phyloP scores from a whole-genome alignment of 2,888 invertebrate species.

The Bombyx huttoni region DNA sequence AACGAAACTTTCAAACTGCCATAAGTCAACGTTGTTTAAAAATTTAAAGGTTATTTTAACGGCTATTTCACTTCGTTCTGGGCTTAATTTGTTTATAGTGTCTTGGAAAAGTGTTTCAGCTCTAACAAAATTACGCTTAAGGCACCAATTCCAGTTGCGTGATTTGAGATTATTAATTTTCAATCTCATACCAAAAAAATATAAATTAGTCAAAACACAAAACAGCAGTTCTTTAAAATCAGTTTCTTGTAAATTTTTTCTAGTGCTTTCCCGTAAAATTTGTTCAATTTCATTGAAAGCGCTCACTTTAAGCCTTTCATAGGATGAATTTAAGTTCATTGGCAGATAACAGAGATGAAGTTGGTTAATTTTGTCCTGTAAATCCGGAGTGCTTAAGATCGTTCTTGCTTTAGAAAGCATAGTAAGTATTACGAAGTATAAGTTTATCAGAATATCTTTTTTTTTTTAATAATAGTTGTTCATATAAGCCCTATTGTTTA shows the following conservation, averaged over 20 bases:
- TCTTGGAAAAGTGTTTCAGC: constrained; percentile 34
- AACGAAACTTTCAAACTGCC: constrained; percentile 41
- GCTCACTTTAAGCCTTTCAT: constrained; percentile 21
- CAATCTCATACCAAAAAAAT: constrained; percentile 43
- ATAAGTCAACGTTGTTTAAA: constrained; percentile 27
- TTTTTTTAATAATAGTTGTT: too few relatives aligned
- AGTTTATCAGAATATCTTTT: too few relatives aligned
- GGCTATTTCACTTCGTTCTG: constrained; percentile 31
- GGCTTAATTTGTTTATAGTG: constrained; percentile 30
- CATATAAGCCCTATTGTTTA: too few relatives aligned
- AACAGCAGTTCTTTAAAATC: constrained; percentile 29
- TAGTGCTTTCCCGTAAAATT: constrained; percentile 21
- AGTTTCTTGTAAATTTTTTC: constrained; percentile 20
- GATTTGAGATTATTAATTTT: constrained; percentile 27
- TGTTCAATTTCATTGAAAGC: constrained; percentile 24
- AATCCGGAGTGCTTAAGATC: constrained; percentile 6
- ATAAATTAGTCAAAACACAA: constrained; percentile 35
- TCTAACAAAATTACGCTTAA: constrained; percentile 26
- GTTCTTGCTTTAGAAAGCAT: not conserved
- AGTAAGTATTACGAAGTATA: too few relatives aligned
- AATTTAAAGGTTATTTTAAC: constrained; percentile 38
- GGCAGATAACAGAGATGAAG: constrained; percentile 26
- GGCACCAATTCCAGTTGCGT: constrained; percentile 22
- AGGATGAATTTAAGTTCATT: constrained; percentile 23
- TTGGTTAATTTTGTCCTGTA: constrained; percentile 26